Conservation (phyloP, 2,113 vertebrate genomes). For the Pachyramphus minor region DNA sequence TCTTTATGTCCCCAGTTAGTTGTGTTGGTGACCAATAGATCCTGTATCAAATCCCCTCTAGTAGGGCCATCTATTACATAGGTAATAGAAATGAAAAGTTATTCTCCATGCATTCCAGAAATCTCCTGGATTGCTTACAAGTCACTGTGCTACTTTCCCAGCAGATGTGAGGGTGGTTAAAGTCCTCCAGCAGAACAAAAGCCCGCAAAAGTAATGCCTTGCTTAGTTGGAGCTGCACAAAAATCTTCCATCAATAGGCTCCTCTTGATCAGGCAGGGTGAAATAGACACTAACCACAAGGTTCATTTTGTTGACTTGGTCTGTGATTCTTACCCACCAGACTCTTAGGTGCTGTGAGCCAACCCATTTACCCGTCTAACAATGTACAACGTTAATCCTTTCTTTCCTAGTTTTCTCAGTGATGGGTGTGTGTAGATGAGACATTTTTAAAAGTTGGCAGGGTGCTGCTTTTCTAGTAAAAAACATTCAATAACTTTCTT, state of each 20-base stretch:
- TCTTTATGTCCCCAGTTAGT: background rate
- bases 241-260: background rate
- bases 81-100: background rate
- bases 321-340: background rate
- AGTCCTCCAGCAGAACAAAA: background rate
- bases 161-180: background rate
- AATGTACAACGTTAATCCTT: background rate
- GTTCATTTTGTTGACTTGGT: background rate
- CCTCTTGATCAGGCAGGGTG: accelerated
- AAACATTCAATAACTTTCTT: background rate
- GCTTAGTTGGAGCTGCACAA: background rate
- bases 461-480: background rate
- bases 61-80: background rate
- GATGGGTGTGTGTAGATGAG: background rate
- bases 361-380: background rate
- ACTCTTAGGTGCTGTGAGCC: background rate
- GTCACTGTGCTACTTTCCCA: background rate
- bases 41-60: background rate
- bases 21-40: background rate
- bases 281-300: background rate
- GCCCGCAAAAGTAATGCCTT: background rate
- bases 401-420: background rate
- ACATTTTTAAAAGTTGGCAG: background rate
- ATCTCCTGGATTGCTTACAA: background rate
- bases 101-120: background rate